These are phyloP conservation scores for Philereme vetulata DNA, from an alignment of 2,888 invertebrate species.

Conservation along the genomic window DNA sequence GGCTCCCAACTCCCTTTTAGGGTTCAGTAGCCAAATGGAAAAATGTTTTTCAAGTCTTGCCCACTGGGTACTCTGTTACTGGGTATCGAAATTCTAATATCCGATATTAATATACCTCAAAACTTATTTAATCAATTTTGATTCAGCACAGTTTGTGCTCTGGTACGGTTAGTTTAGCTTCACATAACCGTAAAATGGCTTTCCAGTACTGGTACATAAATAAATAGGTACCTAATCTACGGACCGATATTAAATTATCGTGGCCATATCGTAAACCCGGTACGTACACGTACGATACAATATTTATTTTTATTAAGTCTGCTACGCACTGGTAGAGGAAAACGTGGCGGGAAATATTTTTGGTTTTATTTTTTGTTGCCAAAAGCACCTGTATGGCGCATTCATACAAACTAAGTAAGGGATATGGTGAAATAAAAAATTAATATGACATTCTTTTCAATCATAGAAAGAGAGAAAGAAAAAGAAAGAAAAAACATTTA, in stretches of 20 bases:
- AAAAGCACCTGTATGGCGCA: too few species aligned
- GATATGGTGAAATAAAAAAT: too few species aligned
- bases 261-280: slow-evolving; percentile 70
- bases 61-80: too few species aligned
- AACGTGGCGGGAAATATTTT: slow-evolving; percentile 31
- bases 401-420: too few species aligned
- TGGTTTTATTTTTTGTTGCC: background rate
- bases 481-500: too few species aligned
- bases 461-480: too few species aligned
- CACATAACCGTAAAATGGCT: slow-evolving; percentile 34
- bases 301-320: slow-evolving; percentile 75
- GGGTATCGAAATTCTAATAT: too few species aligned
- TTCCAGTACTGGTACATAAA: slow-evolving; percentile 53
- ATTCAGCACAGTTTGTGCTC: background rate
- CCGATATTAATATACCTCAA: too few species aligned
- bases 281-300: slow-evolving; percentile 62
- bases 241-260: slow-evolving; percentile 71
- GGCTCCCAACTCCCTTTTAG: too few species aligned
- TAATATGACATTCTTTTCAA: too few species aligned
- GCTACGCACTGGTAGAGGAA: slow-evolving; percentile 47
- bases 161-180: background rate
- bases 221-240: slow-evolving; percentile 68
- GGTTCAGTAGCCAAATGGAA: too few species aligned
- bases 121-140: background rate
- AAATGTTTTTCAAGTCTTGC: too few species aligned